Base-by-base conservation (phyloP, 2,797 vertebrate genomes). In the Melopsittacus undulatus region DNA sequence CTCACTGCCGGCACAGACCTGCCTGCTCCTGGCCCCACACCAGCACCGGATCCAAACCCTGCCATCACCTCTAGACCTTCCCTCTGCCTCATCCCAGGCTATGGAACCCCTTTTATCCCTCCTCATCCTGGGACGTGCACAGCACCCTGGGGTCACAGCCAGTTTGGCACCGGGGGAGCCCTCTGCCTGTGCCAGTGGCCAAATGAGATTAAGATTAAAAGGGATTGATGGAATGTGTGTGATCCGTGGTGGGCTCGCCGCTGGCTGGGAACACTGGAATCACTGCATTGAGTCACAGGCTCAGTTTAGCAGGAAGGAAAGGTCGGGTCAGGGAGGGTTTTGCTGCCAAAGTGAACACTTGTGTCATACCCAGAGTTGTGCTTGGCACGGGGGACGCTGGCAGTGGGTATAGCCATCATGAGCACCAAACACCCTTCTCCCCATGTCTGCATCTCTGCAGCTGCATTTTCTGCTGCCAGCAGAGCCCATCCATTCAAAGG, bases 201-300 rank as follows among this genome's bases (percentile, higher is more conserved):
- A 13, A 38, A 36, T 0, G 56, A 26, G 66, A 26, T 43, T 5
- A 22, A 16, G 61, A 14, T 23, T 20, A 13, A 49, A n/a, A 1
- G 0, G 4, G 66, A 24, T 68, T 20, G 14, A 42, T 59, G 11
- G 0, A 2, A 14, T 1, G 0, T 45, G 38, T 59, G 52, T 61
- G 63, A 18, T 63, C 45, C 27, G 6, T 12, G 91, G 51, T 29
- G 90, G 84, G 76, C 48, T 78, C 9, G 2, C 32, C 7, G 29
- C 79, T 43, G 79, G 54, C 67, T 3, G 2, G 61, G 59, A 32
- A 3, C 8, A 0, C 34, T 16, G 3, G 34, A 64, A 38, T 56
- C 5, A 9, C 56, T 2, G 67, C 14, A 1, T 24, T n/a, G 94
- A 86, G 49, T 40, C 69, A 43, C 38, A 57, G 79, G 30, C 63